phyloP scores from a whole-genome alignment of 2,113 vertebrate species.

The Oreochromis spilurus region DNA sequence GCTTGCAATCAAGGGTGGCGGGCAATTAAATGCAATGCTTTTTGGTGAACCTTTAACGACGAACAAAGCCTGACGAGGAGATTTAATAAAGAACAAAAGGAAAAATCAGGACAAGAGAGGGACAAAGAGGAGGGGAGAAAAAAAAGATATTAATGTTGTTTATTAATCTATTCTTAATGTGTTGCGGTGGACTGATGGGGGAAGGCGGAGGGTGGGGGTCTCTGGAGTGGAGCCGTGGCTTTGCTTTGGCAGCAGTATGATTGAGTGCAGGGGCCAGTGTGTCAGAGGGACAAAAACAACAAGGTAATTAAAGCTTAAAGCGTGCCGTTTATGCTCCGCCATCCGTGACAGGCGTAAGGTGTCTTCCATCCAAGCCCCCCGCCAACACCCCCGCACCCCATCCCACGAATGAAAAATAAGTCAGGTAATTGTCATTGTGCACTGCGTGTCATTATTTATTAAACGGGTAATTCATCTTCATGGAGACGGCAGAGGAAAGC shows the following conservation, averaged over 20 bases:
- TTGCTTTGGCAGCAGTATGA: slow-evolving; percentile 55
- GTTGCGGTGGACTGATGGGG: slow-evolving; percentile 22
- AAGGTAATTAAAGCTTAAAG: slow-evolving; percentile 77
- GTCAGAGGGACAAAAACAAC: slow-evolving; percentile 69
- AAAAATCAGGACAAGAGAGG: slow-evolving; percentile 28
- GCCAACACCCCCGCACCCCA: not conserved
- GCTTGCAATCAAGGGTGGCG: slow-evolving; percentile 61
- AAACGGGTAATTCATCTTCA: slow-evolving; percentile 77
- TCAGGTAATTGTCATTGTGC: slow-evolving; percentile 80
- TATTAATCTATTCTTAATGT: slow-evolving; percentile 68
- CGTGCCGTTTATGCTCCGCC: slow-evolving; percentile 62
- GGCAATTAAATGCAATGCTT: slow-evolving; percentile 66
- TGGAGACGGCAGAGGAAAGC: slow-evolving; percentile 45
- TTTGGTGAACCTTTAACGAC: slow-evolving; percentile 53
- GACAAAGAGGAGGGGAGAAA: not conserved
- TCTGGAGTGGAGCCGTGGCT: slow-evolving; percentile 39
- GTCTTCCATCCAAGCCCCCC: slow-evolving; percentile 51
- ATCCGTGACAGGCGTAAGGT: slow-evolving; percentile 73
- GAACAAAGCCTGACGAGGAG: slow-evolving; percentile 55
- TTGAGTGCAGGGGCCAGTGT: slow-evolving; percentile 67
- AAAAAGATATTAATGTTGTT: slow-evolving; percentile 64
- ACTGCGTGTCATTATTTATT: slow-evolving; percentile 73
- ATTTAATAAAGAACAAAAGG: slow-evolving; percentile 57
- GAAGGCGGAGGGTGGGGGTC: not conserved
- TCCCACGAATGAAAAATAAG: slow-evolving; percentile 69